phyloP scores from a whole-genome alignment of 2,797 vertebrate species.

The Discoglossus pictus region DNA sequence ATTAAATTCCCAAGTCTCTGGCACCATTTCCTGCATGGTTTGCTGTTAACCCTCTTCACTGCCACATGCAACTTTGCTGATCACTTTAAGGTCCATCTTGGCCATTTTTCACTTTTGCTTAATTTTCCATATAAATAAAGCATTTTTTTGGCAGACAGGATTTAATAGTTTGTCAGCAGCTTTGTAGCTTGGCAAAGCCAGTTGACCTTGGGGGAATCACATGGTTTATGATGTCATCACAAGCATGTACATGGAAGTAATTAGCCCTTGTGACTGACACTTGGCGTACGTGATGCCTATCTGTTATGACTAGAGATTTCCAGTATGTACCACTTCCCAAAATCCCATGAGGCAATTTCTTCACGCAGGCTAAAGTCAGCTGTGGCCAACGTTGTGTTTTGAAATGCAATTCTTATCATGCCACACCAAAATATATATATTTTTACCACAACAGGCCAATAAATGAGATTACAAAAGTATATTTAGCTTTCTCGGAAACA shows the following conservation, averaged over 20 bases:
- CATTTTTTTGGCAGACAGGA: not conserved
- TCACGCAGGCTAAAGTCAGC: not conserved
- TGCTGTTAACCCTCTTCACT: constrained; percentile 27
- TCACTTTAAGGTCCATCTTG: too few species aligned
- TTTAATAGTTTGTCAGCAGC: not conserved
- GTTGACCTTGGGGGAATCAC: constrained; percentile 19
- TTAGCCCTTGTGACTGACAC: constrained; percentile 6
- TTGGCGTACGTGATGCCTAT: constrained; percentile 2
- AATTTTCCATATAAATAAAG: too few species aligned
- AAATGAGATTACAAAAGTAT: too few species aligned
- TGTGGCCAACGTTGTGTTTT: not conserved
- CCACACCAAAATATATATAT: not conserved
- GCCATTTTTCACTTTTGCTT: too few species aligned
- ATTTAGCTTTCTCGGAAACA: too few species aligned
- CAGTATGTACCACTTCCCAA: not conserved
- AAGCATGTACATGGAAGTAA: not conserved
- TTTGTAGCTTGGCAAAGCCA: not conserved
- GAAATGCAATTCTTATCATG: not conserved
- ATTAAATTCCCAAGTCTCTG: constrained; percentile 50
- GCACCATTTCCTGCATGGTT: constrained; percentile 44
- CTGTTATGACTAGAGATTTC: not conserved
- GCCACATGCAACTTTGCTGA: constrained; percentile 26
- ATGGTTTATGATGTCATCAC: not conserved
- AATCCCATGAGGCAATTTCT: not conserved
- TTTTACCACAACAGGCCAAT: too few species aligned